Base-by-base conservation (phyloP, 2,888 invertebrate genomes). In the Odontothrips loti region DNA sequence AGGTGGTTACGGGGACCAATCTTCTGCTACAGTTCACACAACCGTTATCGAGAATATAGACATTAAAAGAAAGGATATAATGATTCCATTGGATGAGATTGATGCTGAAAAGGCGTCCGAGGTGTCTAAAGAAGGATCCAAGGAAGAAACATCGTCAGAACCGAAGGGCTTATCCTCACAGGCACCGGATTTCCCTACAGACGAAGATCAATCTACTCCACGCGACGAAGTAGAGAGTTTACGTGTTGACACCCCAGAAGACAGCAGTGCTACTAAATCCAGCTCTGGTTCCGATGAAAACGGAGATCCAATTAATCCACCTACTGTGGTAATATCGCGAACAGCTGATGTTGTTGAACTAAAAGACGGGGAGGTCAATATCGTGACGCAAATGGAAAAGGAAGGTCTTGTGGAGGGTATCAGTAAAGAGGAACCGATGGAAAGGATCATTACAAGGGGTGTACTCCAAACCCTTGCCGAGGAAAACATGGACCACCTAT, bases 301-400 rank as follows among this genome's bases (percentile, higher is more conserved):
- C 23, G 68, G 68, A 20, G 68, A 23, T 23, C 68, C 27, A n/a
- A 68, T 68, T n/a, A 68, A 68, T 23, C 68, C 68, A 4, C 68
- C 27, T 1, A 68, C 68, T 10, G 68, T 68, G 3, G 68, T 68
- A 6, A 68, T 68, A 4, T 68, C 68, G 6, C n/a, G 68, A 8
- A 68, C 68, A 4, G 68, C 68, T 8, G 68, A 68, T 23, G 68
- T 68, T 11, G 11, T 68, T 0, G 68, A 68, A 11, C 1, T 68
- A 11, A 68, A 68, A 23, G 68, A 68, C 68, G 23, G 68, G 3
- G 68, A 68, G 23, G 23, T 68, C 6, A 68, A 68, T 4, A 68
- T 68, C 23, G 23, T 68, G 23, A 68, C 68, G 68, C 68, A 68
- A 23, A 68, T 68, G 68, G 68, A 68, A 23, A 68, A 68, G 68